These are phyloP conservation scores for Lasaia peninsularis DNA, from an alignment of 1,140 invertebrate genomes.

Conservation along the genomic window DNA sequence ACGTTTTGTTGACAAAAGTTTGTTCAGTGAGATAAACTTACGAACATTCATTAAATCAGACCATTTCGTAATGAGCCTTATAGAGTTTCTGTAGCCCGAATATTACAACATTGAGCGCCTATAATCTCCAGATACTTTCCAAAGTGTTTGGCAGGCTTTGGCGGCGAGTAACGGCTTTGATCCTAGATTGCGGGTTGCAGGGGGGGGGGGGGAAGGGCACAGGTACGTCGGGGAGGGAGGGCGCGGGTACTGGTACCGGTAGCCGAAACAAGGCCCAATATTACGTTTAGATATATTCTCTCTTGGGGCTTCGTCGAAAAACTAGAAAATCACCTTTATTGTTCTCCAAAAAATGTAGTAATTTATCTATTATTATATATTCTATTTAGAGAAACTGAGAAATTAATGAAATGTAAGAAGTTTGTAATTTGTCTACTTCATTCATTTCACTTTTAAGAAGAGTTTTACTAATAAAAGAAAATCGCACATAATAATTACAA, in stretches of 20 bases:
- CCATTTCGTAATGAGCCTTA: neutral
- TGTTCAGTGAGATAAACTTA: no score
- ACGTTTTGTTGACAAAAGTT: no score
- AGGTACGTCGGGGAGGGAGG: conserved; percentile 2
- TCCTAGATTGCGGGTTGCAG: conserved; percentile 11
- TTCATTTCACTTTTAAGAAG: no score
- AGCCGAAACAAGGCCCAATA: conserved; percentile 9
- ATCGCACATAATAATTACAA: no score
- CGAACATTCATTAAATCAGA: neutral
- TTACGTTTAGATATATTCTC: conserved; percentile 11
- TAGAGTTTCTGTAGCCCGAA: neutral
- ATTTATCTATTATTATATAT: neutral
- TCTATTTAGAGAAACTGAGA: neutral
- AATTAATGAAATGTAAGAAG: no score
- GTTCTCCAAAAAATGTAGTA: no score
- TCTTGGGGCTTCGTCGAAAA: neutral
- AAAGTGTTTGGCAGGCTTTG: conserved; percentile 16
- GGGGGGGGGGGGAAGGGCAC: neutral
- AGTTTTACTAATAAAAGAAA: no score
- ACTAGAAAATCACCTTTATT: no score
- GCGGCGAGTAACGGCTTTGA: conserved; percentile 22
- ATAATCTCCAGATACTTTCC: conserved; percentile 15
- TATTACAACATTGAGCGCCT: conserved; percentile 2
- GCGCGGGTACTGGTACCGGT: neutral
- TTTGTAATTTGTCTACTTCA: no score